These are phyloP conservation scores for Sitta carolinensis DNA, from an alignment of 2,797 vertebrate species.

Conservation along the genomic window DNA sequence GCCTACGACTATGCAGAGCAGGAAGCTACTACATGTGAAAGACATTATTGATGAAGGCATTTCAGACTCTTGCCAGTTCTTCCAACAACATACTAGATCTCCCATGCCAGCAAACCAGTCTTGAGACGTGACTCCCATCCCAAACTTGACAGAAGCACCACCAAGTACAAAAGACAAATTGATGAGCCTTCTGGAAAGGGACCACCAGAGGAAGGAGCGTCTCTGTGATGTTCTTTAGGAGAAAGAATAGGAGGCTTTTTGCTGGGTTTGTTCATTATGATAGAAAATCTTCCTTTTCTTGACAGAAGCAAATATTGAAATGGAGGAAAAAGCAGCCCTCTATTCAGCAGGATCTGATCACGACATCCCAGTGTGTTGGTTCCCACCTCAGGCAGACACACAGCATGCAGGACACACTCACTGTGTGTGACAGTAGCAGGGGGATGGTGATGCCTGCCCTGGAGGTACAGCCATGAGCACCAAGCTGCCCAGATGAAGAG, in stretches of 20 bases:
- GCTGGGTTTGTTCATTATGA: conserved; percentile 10
- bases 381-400: neutral
- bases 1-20: neutral
- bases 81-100: conserved; percentile 48
- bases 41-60: conserved; percentile 58
- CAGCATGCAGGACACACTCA: accelerated
- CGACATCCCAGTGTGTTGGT: neutral
- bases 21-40: conserved; percentile 61
- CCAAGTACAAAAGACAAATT: conserved; percentile 60
- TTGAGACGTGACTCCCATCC: conserved; percentile 56
- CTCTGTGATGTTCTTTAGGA: conserved; percentile 6
- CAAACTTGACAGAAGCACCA: conserved; percentile 19
- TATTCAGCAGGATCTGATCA: neutral
- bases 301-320: conserved; percentile 46
- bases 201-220: conserved; percentile 22
- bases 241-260: conserved; percentile 29
- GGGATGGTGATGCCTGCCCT: neutral
- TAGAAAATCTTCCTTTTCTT: conserved; percentile 28
- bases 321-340: neutral
- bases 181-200: conserved; percentile 51
- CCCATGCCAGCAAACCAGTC: conserved; percentile 51
- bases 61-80: conserved; percentile 33
- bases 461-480: neutral
- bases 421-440: neutral
- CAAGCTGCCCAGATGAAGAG: neutral